These are phyloP conservation scores for Tetranychus piercei DNA, from an alignment of 2,888 invertebrate genomes.

Conservation along the genomic window DNA sequence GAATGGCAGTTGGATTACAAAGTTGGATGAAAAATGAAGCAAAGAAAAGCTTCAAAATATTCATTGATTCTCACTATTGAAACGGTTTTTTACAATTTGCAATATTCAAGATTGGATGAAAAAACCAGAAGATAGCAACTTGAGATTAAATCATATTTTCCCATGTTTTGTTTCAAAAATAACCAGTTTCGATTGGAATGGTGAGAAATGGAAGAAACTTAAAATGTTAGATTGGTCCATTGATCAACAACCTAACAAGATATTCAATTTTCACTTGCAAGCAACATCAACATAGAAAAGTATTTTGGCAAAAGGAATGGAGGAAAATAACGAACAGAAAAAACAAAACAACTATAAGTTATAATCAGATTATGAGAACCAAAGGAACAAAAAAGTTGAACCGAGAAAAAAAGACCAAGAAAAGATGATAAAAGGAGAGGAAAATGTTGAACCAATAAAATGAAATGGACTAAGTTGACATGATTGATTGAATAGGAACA, in stretches of 20 bases:
- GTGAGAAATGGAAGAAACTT: background rate
- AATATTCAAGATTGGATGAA: too few species aligned
- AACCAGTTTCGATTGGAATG: background rate
- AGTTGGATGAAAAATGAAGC: too few species aligned
- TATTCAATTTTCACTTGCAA: background rate
- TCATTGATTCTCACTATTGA: too few species aligned
- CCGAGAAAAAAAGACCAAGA: background rate
- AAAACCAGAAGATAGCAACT: too few species aligned
- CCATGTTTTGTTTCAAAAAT: background rate
- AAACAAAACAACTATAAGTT: too few species aligned
- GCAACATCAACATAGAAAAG: background rate
- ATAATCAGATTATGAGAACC: background rate
- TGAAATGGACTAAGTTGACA: conserved; percentile 1
- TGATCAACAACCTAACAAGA: background rate
- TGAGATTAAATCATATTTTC: too few species aligned
- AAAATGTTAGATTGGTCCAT: background rate
- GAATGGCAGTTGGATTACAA: too few species aligned
- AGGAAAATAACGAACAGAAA: background rate
- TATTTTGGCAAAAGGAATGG: background rate
- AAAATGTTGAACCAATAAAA: background rate
- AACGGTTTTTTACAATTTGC: too few species aligned
- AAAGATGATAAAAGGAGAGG: background rate
- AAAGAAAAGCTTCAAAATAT: too few species aligned
- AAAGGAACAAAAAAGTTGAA: background rate
- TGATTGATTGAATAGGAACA: background rate